phyloP scores from a whole-genome alignment of 2,797 vertebrate genomes.

The Hyperoplus lanceolatus region DNA sequence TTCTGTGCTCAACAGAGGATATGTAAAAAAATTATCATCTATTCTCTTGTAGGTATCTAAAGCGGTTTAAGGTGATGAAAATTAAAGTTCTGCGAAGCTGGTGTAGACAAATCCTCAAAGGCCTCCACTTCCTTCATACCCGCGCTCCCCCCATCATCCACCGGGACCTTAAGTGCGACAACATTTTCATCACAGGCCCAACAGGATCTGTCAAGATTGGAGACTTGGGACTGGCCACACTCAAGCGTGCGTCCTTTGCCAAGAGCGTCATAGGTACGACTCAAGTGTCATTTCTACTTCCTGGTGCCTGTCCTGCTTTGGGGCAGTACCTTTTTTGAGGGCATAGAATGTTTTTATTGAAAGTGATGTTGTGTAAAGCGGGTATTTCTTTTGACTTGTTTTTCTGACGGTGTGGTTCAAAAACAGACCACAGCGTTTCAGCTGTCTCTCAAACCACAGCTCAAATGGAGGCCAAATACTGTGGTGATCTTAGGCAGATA shows the following conservation, averaged over 20 bases:
- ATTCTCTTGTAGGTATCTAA: slow-evolving; percentile 90
- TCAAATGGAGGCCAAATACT: slow-evolving; percentile 81
- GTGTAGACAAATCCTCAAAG: slow-evolving; percentile 98
- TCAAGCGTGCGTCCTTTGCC: slow-evolving; percentile 98
- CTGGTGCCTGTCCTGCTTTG: slow-evolving; percentile 39
- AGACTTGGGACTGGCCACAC: slow-evolving; percentile 96
- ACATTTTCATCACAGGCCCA: slow-evolving; percentile 99
- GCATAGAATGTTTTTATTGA: slow-evolving; percentile 36
- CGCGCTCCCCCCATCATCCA: slow-evolving; percentile 98
- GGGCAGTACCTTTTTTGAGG: slow-evolving; percentile 48
- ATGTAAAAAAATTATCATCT: slow-evolving; percentile 12
- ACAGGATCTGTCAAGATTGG: slow-evolving; percentile 99
- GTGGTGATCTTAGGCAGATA: slow-evolving; percentile 76
- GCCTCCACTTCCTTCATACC: slow-evolving; percentile 97
- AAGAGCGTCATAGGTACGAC: slow-evolving; percentile 99
- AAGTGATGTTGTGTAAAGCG: slow-evolving; percentile 51
- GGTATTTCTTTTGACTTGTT: slow-evolving; percentile 67
- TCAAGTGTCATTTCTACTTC: slow-evolving; percentile 61
- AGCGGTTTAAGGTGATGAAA: slow-evolving; percentile 99
- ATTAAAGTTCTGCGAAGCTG: slow-evolving; percentile 98
- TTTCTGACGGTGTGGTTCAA: slow-evolving; percentile 89
- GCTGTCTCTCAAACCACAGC: slow-evolving; percentile 90
- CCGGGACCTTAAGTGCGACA: slow-evolving; percentile 98
- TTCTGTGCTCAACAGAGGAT: not conserved
- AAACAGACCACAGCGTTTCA: slow-evolving; percentile 91